Base-by-base conservation (phyloP, 2,888 invertebrate genomes). In the Diaphora mendica region DNA sequence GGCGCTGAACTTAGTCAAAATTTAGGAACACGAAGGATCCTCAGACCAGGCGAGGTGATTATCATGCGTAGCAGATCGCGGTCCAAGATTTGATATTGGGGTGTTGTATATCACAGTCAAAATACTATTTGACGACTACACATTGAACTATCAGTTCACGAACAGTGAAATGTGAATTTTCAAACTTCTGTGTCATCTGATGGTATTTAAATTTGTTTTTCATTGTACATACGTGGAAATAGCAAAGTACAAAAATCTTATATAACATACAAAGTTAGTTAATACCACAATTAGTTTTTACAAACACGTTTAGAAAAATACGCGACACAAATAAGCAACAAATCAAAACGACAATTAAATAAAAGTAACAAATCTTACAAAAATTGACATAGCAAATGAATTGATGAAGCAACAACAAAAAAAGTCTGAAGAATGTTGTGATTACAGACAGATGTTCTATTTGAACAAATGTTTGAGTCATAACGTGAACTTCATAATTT, bases 1-100 rank as follows among this genome's bases (percentile, higher is more conserved):
- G 86, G 82, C 86, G 87, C 82, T 89, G 89, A 88, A 89, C 88
- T 86, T 87, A 85, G 75, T 69, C 64, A 51, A 48, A 33, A 62
- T 72, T 0, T 11, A 44, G 42, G 17, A 55, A 55, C 20, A 55
- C n/a, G 7, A 55, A 55, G 51, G n/a, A 51, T 23, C 23, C 51
- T 55, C n/a, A n/a, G 7, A n/a, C 51, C 51, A 55, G 20, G 51
- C 7, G 51, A 23, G 23, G 51, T 51, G 20, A 51, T 23, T 7
- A 51, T 23, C 17, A 48, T 48, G 5, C 4, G 20, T 48, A 48
- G 48, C 48, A 20, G 1, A 20, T 48, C 48, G 20, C 48, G 48
- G 48, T 20, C 1, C 20, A 48, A 20, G 48, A 7, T 20, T 20
- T 48, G 48, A 20, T 42, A 48, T 51, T 23, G 51, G 23, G 51